Evolutionary conservation across 2,888 invertebrate genomes (phyloP).

Genomic region (Sussaba pulchella): DNA sequence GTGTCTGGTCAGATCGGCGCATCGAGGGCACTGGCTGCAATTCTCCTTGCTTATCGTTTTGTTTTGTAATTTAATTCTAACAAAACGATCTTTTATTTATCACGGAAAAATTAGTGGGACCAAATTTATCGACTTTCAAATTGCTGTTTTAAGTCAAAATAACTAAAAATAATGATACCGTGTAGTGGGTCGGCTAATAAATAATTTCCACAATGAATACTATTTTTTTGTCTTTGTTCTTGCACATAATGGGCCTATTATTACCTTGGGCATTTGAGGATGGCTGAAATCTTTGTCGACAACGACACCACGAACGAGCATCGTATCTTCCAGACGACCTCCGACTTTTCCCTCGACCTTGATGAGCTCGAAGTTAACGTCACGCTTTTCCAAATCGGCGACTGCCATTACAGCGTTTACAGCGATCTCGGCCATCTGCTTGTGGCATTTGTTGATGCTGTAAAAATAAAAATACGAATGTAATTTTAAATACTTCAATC

Average conservation of each 20-base stretch:
- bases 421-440: slow-evolving; percentile 99
- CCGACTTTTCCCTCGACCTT: slow-evolving; percentile 99
- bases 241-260: neutral
- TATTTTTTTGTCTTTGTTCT: no score
- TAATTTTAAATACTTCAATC: no score
- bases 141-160: no score
- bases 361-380: slow-evolving; percentile 99
- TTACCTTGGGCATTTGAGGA: slow-evolving; percentile 99
- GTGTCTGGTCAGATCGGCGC: slow-evolving; percentile 74
- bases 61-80: no score
- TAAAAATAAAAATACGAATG: slow-evolving; percentile 70
- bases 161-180: no score
- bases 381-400: slow-evolving; percentile 95
- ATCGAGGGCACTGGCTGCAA: slow-evolving; percentile 70
- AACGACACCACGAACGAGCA: slow-evolving; percentile 98
- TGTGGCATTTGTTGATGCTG: slow-evolving; percentile 97
- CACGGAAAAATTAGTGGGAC: neutral
- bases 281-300: slow-evolving; percentile 99
- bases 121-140: neutral
- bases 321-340: slow-evolving; percentile 98
- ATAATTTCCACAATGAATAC: no score
- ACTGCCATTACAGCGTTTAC: slow-evolving; percentile 98
- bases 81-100: neutral
- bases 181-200: no score
- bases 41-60: slow-evolving; percentile 71